Evolutionary conservation across 2,113 vertebrate species (phyloP).

Genomic region (Chrysochloris asiatica): DNA sequence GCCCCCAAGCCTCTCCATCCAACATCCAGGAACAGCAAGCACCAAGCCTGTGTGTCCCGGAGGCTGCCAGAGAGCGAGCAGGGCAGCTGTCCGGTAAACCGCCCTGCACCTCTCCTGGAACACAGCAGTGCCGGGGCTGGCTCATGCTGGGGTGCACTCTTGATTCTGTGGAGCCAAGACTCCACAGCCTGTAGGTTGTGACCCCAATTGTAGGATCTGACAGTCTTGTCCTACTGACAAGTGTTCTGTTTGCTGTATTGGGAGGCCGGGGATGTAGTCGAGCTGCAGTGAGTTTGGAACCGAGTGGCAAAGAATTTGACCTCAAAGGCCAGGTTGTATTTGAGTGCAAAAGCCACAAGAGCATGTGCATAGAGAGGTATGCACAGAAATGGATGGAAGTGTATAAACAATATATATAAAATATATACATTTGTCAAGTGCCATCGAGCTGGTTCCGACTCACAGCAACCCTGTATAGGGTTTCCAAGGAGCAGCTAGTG

Average conservation of each 20-base stretch:
- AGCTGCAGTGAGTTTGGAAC: no score
- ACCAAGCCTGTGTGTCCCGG: not conserved
- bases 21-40: not conserved
- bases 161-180: not conserved
- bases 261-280: not conserved
- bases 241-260: not conserved
- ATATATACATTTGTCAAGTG: no score
- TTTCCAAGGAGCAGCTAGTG: no score
- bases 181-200: not conserved
- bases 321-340: not conserved
- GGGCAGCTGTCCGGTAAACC: not conserved
- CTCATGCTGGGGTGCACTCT: not conserved
- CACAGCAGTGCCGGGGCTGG: not conserved
- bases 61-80: not conserved
- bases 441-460: no score
- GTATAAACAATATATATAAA: no score
- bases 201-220: not conserved
- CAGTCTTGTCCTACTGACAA: not conserved
- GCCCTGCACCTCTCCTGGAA: no score
- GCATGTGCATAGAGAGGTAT: no score
- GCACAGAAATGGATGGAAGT: no score
- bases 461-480: no score
- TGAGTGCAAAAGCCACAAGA: not conserved
- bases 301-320: not conserved
- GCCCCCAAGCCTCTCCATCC: not conserved